These are phyloP conservation scores for Cirrhinus mrigala DNA, from an alignment of 2,797 vertebrate genomes.

Conservation along the genomic window DNA sequence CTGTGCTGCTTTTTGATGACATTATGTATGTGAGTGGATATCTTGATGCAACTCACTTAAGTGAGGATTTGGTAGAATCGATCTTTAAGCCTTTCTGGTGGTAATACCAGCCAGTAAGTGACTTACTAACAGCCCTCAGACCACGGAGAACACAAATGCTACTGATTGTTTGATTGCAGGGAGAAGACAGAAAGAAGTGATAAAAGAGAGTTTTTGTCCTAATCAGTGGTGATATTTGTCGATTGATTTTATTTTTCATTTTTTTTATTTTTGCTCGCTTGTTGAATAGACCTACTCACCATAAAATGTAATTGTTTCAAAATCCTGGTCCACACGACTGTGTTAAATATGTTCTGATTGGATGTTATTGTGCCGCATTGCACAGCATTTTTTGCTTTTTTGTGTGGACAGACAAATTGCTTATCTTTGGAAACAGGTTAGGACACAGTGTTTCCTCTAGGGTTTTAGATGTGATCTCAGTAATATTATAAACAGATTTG, in stretches of 20 bases:
- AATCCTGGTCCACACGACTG: neutral
- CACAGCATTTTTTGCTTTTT: neutral
- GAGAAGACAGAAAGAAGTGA: neutral
- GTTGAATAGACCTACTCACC: neutral
- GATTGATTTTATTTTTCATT: neutral
- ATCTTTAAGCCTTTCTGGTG: constrained; percentile 37
- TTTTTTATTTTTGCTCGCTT: neutral
- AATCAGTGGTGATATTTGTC: neutral
- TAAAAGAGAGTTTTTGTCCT: neutral
- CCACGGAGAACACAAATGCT: neutral
- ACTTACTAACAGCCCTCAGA: constrained; percentile 24
- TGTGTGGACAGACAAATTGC: neutral
- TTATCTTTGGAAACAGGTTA: neutral
- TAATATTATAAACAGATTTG: constrained; percentile 1
- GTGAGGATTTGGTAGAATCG: constrained; percentile 43
- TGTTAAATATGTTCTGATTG: neutral
- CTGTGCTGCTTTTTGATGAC: constrained; percentile 30
- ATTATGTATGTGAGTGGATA: constrained; percentile 39
- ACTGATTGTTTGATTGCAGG: neutral
- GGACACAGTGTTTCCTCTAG: neutral
- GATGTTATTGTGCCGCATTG: neutral
- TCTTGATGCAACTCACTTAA: constrained; percentile 43
- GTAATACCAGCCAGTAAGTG: constrained; percentile 29
- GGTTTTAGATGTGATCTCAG: neutral
- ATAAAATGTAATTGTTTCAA: neutral